Evolutionary conservation across 2,797 vertebrate genomes (phyloP).

Genomic region (Anableps anableps): DNA sequence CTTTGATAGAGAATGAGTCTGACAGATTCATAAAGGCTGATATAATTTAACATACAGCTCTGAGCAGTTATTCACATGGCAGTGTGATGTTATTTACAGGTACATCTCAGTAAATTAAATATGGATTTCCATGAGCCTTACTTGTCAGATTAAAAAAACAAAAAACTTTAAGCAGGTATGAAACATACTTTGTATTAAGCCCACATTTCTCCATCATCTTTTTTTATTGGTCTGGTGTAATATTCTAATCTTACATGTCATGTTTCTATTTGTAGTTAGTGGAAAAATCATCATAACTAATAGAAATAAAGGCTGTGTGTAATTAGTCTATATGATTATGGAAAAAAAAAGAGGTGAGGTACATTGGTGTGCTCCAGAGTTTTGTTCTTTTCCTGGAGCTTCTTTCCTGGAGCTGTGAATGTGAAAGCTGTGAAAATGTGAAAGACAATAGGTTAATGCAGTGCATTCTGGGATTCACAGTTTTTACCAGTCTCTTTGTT

Average conservation of each 20-base stretch:
- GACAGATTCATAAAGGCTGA: not conserved
- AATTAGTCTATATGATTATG: not conserved
- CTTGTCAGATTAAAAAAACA: not conserved
- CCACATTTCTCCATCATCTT: not conserved
- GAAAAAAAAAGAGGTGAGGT: not conserved
- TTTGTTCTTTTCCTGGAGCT: no score
- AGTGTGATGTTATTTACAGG: not conserved
- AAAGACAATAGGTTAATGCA: not conserved
- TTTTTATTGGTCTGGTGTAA: not conserved
- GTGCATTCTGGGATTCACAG: not conserved
- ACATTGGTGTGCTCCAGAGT: not conserved
- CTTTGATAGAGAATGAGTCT: not conserved
- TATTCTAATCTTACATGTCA: not conserved
- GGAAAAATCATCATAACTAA: not conserved
- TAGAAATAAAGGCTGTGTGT: not conserved
- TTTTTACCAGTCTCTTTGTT: not conserved
- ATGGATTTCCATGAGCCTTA: not conserved
- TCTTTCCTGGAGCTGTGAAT: no score
- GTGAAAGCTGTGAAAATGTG: not conserved
- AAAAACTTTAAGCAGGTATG: not conserved
- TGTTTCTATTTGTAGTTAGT: not conserved
- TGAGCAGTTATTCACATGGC: not conserved
- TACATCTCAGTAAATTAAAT: not conserved
- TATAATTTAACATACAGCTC: not conserved
- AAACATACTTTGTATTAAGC: not conserved